These are phyloP conservation scores for Parazoanthus darwini DNA, from an alignment of 92 coral and sea anemone genomes.

Conservation along the genomic window DNA sequence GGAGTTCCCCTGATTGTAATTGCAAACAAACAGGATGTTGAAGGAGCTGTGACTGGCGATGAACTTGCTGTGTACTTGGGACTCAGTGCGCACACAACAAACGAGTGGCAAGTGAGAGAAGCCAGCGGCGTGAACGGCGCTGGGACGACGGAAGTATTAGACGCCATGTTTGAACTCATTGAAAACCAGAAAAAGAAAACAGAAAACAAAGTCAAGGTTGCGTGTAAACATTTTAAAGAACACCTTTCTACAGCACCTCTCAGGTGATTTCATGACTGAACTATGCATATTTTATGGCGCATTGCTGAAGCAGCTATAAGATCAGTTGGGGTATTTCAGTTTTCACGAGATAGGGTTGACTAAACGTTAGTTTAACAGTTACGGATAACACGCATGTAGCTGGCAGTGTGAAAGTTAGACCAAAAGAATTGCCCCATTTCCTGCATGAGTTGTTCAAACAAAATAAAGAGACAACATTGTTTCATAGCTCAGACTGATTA, in stretches of 20 bases:
- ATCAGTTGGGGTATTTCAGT: not conserved
- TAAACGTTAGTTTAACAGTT: not conserved
- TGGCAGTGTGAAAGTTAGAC: not conserved
- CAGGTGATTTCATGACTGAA: not conserved
- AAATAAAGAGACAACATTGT: too few species aligned
- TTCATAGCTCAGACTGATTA: too few species aligned
- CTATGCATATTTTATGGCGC: not conserved
- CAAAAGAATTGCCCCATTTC: too few species aligned
- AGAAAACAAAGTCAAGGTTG: not conserved
- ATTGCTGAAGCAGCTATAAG: not conserved
- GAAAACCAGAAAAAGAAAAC: slow-evolving; percentile 11
- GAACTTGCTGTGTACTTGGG: slow-evolving; percentile 16
- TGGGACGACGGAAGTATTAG: not conserved
- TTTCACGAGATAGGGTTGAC: not conserved
- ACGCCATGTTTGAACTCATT: slow-evolving; percentile 13
- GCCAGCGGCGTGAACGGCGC: slow-evolving; percentile 7
- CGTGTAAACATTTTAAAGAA: not conserved
- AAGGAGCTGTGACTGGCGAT: slow-evolving; percentile 23
- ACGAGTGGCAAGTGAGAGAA: slow-evolving; percentile 3
- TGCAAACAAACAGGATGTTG: slow-evolving; percentile 37
- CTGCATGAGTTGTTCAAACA: too few species aligned
- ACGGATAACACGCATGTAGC: not conserved
- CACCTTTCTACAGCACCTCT: not conserved
- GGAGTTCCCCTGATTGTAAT: slow-evolving; percentile 12
- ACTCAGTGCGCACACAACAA: not conserved